These are phyloP conservation scores for Camponotus floridanus DNA, from an alignment of 1,140 invertebrate species.

Conservation along the genomic window DNA sequence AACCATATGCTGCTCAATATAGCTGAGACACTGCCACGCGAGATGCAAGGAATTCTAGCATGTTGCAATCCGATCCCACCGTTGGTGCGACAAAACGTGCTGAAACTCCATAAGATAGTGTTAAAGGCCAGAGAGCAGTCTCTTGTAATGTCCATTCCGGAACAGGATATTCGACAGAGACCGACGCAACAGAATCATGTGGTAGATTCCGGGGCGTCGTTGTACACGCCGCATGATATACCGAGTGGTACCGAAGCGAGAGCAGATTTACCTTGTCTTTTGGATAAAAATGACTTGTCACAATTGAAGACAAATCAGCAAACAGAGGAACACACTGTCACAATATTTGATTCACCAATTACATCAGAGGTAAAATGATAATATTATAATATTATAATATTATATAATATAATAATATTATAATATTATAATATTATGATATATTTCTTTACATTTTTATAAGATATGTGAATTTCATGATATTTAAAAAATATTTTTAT, in stretches of 20 bases:
- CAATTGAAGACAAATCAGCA: neutral
- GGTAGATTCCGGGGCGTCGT: conserved; percentile 86
- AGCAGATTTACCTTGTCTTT: conserved; percentile 88
- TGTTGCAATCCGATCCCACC: conserved; percentile 98
- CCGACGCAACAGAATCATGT: conserved; percentile 84
- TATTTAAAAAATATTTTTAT: neutral
- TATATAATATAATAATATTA: too few relatives aligned
- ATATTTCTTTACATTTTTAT: neutral
- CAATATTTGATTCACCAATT: conserved; percentile 83
- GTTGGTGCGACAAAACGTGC: conserved; percentile 92
- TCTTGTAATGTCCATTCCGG: conserved; percentile 88
- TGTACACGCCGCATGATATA: conserved; percentile 90
- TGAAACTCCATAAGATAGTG: conserved; percentile 92
- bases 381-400: neutral
- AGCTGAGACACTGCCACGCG: conserved; percentile 95
- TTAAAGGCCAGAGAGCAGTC: conserved; percentile 91
- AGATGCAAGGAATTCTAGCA: conserved; percentile 97
- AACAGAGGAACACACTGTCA: conserved; percentile 73
- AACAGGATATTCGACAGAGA: conserved; percentile 85
- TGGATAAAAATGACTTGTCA: conserved; percentile 76
- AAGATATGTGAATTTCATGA: neutral
- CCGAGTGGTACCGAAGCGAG: conserved; percentile 87
- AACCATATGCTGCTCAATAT: conserved; percentile 98
- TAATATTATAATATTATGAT: neutral
- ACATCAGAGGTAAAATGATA: conserved; percentile 77